Evolutionary conservation across 2,888 invertebrate species (phyloP), one percentile per base, ranked within the genome.

Genomic region (Gryllus longicercus): DNA sequence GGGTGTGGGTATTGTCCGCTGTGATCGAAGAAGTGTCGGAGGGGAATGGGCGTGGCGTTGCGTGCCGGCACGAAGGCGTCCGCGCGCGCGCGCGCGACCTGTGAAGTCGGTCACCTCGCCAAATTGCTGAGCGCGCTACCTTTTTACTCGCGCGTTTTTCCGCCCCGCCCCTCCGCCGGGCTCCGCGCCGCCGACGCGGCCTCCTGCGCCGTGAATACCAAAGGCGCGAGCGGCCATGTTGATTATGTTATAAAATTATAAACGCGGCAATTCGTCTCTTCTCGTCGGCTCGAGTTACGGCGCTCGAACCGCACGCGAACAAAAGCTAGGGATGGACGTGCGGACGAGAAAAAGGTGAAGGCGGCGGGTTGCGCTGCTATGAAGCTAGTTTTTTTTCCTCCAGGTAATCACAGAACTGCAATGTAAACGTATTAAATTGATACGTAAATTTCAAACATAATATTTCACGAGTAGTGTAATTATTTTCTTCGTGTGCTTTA

Each of bases 191-290:
- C 16, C 14, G 63, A 1, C n/a, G 63, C 63, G 63, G 14, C n/a
- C 63, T n/a, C 16, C 16, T n/a, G n/a, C 14, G 63, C 63, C 14
- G 16, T 16, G 63, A 63, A 63, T 63, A 63, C 63, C 63, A 63
- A 63, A 4, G 16, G 16, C 16, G 16, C 63, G 8, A 14, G 63
- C n/a, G 63, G 63, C 63, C 14, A 63, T 18, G 63, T 38, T n/a
- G 63, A 63, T 63, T 63, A 63, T 63, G 63, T 63, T 63, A 63
- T 63, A 63, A 63, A 63, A 63, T 63, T 63, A 63, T 63, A 63
- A 63, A 8, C 63, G 63, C 16, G 63, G 63, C 63, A 11, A 63
- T 63, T 63, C 63, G 63, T 63, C 63, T 63, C 63, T 4, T 5
- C 14, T 14, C n/a, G 63, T 63, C 63, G 2, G 63, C 63, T 14